A percentile compares a stretch with the other conserved stretches of the same genome.
Conservation (phyloP, 2,888 invertebrate genomes). For the Gnatocerus cornutus region DNA sequence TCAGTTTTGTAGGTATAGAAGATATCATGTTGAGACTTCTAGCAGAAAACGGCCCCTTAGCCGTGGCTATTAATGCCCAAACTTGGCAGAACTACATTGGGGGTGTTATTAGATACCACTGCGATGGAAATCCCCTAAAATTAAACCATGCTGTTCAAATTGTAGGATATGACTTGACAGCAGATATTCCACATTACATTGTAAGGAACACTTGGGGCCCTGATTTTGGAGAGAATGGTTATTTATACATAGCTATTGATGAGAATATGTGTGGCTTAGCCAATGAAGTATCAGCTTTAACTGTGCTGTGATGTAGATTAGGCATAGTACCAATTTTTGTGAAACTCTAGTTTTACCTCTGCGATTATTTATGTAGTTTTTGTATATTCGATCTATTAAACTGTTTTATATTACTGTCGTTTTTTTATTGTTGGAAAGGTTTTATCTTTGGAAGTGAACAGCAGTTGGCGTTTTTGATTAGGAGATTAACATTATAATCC, state of each 20-base stretch:
- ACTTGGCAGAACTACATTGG: slow-evolving; percentile 91
- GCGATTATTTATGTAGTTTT: slow-evolving; percentile 14
- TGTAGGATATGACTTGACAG: slow-evolving; percentile 86
- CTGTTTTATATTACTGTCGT: background rate
- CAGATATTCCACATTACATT: slow-evolving; percentile 85
- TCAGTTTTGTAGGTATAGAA: slow-evolving; percentile 80
- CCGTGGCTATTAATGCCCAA: slow-evolving; percentile 87
- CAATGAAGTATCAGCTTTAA: slow-evolving; percentile 79
- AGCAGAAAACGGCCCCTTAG: slow-evolving; percentile 83
- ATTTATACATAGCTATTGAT: slow-evolving; percentile 84
- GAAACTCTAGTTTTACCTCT: background rate
- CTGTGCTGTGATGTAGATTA: slow-evolving; percentile 66
- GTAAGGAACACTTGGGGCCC: slow-evolving; percentile 90
- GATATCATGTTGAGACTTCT: slow-evolving; percentile 76
- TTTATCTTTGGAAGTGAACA: no score
- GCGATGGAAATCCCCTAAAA: slow-evolving; percentile 75
- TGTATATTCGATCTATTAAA: slow-evolving; percentile 4
- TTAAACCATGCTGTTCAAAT: slow-evolving; percentile 90
- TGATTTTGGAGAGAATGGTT: slow-evolving; percentile 84
- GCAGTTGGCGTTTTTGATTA: no score
- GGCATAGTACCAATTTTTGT: slow-evolving; percentile 1
- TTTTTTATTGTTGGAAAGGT: background rate
- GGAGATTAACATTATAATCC: no score
- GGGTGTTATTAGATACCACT: slow-evolving; percentile 88
- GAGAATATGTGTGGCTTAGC: slow-evolving; percentile 86